phyloP scores from a whole-genome alignment of 2,888 invertebrate genomes.

The Tachystola acroxantha region DNA sequence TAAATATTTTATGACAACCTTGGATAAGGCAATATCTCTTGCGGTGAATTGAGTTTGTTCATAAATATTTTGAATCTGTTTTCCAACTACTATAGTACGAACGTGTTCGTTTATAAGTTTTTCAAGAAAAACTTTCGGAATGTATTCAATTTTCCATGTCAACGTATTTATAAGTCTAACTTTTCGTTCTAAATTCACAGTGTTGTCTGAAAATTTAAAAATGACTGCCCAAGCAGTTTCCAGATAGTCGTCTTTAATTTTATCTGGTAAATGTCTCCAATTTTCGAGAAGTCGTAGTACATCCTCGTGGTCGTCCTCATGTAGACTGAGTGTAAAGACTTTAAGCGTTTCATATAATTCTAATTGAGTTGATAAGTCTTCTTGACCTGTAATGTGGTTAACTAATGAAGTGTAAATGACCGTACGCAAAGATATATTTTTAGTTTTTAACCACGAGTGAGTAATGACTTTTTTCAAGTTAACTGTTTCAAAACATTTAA shows the following conservation, averaged over 20 bases:
- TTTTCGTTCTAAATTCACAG: slow-evolving; percentile 22
- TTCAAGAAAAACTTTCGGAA: slow-evolving; percentile 27
- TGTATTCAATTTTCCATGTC: slow-evolving; percentile 16
- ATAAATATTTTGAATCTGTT: slow-evolving; percentile 10
- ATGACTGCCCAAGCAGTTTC: slow-evolving; percentile 34
- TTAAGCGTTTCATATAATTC: slow-evolving; percentile 35
- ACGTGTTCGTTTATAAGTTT: slow-evolving; percentile 33
- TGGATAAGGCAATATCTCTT: slow-evolving; percentile 24
- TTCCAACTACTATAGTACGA: slow-evolving; percentile 19
- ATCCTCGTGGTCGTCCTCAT: slow-evolving; percentile 38
- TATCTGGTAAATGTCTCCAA: slow-evolving; percentile 20
- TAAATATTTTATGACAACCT: slow-evolving; percentile 23
- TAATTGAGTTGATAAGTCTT: slow-evolving; percentile 18
- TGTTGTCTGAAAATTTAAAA: slow-evolving; percentile 27
- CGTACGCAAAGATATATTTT: slow-evolving; percentile 34
- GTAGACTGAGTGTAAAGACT: slow-evolving; percentile 29
- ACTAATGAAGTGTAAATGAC: slow-evolving; percentile 29
- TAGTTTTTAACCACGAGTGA: slow-evolving; percentile 31
- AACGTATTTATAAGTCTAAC: slow-evolving; percentile 24
- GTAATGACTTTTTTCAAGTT: slow-evolving; percentile 23
- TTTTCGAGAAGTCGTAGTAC: slow-evolving; percentile 26
- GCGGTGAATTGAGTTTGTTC: background rate
- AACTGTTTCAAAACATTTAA: slow-evolving; percentile 26
- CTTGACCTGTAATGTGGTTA: slow-evolving; percentile 19
- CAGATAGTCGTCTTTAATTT: slow-evolving; percentile 25